Evolutionary conservation across 35 echinoderm and acorn worm species (phyloP), one percentile per base, ranked within the genome.

Genomic region (Strongylocentrotus purpuratus): DNA sequence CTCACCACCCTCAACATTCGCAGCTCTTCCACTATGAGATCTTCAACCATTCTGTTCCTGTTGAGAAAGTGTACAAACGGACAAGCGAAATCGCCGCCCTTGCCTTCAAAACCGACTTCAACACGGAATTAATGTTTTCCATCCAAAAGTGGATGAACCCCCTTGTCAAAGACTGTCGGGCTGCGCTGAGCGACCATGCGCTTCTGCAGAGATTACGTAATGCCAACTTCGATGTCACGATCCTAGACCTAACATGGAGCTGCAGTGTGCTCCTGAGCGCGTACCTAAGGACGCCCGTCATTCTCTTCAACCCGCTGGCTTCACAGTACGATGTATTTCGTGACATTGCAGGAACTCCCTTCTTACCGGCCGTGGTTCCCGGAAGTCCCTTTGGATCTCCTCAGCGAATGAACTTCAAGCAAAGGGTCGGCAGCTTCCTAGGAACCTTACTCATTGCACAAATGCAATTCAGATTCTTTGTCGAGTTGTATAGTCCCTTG

Each of bases 11-110:
- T 52, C 33, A 33, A 45, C 58, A 97, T 65, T 89, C 92, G 4
- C 13, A 92, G 20, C 90, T 94, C 0, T 97, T 97, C 33, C 59
- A 87, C 9, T 96, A 48, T 47, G 95, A 97, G 91, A 94, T 96
- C 14, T 96, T 94, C 78, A 93, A 93, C 91, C 91, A 93, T 28
- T 93, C 91, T 17, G 91, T 93, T 18, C 91, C 91, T 46, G 14
- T 93, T 14, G 91, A 93, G n/a, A 93, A 93, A 17, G 91, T 93
- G 17, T 93, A 93, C 18, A 47, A 33, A 58, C 45, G 91, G 31
- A 93, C 91, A n/a, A 93, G 47, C 14, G 91, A 93, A 45, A 93
- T 93, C 10, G 91, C 91, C n/a, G 91, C 45, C 45, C 11, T 25
- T 50, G 91, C 47, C 48, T 93, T 93, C n/a, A 47, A 93, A 22